Evolutionary conservation across 2,797 vertebrate species (phyloP).

Genomic region (Myotis daubentonii): DNA sequence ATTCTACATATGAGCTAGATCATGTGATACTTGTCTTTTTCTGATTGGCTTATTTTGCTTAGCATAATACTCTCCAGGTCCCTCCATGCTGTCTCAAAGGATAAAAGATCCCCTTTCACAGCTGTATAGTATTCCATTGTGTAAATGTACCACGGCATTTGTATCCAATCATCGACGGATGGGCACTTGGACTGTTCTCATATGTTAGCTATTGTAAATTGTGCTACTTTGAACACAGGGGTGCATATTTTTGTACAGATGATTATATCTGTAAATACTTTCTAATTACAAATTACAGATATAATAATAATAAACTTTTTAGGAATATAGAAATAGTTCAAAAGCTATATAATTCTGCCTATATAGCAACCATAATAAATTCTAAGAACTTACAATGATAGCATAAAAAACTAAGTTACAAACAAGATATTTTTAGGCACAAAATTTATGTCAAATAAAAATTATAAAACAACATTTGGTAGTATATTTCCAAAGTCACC

Average conservation of each 20-base stretch:
- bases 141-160: too few relatives aligned
- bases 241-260: neutral
- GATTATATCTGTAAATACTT: neutral
- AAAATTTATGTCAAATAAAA: slow-evolving; percentile 26
- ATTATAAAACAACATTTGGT: neutral
- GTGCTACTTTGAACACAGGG: too few relatives aligned
- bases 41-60: too few relatives aligned
- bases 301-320: neutral
- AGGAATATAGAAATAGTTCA: neutral
- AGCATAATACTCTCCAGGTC: too few relatives aligned
- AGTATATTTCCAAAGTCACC: neutral
- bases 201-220: too few relatives aligned
- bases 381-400: neutral
- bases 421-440: neutral
- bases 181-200: too few relatives aligned
- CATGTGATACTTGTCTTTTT: too few relatives aligned
- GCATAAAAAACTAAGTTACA: neutral
- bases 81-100: too few relatives aligned
- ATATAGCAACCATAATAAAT: neutral
- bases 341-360: neutral
- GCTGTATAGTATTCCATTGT: too few relatives aligned
- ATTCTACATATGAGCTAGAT: too few relatives aligned
- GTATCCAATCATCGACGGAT: too few relatives aligned
- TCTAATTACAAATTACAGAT: neutral
- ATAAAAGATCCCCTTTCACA: too few relatives aligned